Evolutionary conservation across 2,113 vertebrate species (phyloP), one percentile per base, ranked within the genome.

Genomic region (Recurvirostra avosetta): DNA sequence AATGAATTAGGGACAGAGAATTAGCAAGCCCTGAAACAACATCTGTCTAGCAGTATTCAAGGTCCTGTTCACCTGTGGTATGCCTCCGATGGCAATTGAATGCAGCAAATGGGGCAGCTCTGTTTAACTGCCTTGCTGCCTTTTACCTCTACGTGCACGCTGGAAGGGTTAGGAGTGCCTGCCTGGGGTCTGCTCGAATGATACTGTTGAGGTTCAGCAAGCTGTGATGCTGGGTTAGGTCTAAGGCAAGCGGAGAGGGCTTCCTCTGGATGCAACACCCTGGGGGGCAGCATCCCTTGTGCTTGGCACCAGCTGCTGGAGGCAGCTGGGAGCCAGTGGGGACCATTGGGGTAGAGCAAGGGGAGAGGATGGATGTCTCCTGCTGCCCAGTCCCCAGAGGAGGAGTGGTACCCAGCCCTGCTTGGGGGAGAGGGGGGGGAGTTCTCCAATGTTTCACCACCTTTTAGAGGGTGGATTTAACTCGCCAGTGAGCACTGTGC

Each of bases 1-100:
- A 92, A 94, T 67, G 79, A 97, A 81, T 93, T 92, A 86, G 67
- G 72, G 77, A 67, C 78, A 88, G 73, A 15, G 43, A 85, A 85
- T 90, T 89, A 92, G 77, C 3, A 1, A 81, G 77, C 71, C 23
- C 53, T 80, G 92, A 66, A 90, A 95, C 38, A 94, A 72, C 71
- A 63, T 77, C 81, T 93, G 22, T 66, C 75, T 50, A 68, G 75
- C 49, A 73, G 14, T 36, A 68, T 82, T 61, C 53, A 58, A 32
- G 50, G 45, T 73, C 38, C 52, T 71, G 8, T 43, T 92, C 82
- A 86, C 86, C 84, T 79, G 66, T 47, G 52, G 38, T 59, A 19
- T 71, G 50, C 32, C 45, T 90, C 38, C 2, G 7, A 21, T 26
- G 34, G 17, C 65, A 74, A 4, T 0, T 32, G 53, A 80, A 55